Evolutionary conservation across 2,888 invertebrate species (phyloP).

Genomic region (Choreutis nemorana): DNA sequence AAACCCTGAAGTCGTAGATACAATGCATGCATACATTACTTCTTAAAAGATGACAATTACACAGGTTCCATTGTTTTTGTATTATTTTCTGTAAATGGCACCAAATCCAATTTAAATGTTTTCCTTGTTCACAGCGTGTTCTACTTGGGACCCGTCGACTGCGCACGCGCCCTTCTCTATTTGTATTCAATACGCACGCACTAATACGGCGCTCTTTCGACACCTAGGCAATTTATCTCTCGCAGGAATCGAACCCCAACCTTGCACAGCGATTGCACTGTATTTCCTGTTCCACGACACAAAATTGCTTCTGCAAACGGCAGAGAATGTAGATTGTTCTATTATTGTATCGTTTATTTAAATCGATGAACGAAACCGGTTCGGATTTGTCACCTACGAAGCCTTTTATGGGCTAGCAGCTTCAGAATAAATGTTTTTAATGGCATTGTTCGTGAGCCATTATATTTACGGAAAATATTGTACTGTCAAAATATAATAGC

Average conservation of each 20-base stretch:
- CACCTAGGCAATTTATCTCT: constrained; percentile 46
- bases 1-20: no score
- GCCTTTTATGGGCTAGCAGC: no score
- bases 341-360: constrained; percentile 35
- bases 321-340: constrained; percentile 50
- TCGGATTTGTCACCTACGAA: no score
- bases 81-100: no score
- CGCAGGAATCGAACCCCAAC: constrained; percentile 41
- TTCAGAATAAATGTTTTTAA: no score
- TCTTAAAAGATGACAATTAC: no score
- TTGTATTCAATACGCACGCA: constrained; percentile 54
- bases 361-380: no score
- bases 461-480: constrained; percentile 2
- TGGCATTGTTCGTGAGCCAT: no score
- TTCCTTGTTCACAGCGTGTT: background rate
- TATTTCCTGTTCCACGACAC: constrained; percentile 50
- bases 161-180: constrained; percentile 28
- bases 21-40: no score
- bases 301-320: constrained; percentile 53
- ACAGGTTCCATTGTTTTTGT: no score
- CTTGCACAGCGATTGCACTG: constrained; percentile 33
- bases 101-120: no score
- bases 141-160: constrained; percentile 5
- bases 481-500: no score
- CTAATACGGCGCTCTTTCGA: constrained; percentile 53